A percentile compares a stretch with the other conserved stretches of the same genome.
Conservation (phyloP, 1,140 invertebrate genomes). For the Paracyclopina nana region DNA sequence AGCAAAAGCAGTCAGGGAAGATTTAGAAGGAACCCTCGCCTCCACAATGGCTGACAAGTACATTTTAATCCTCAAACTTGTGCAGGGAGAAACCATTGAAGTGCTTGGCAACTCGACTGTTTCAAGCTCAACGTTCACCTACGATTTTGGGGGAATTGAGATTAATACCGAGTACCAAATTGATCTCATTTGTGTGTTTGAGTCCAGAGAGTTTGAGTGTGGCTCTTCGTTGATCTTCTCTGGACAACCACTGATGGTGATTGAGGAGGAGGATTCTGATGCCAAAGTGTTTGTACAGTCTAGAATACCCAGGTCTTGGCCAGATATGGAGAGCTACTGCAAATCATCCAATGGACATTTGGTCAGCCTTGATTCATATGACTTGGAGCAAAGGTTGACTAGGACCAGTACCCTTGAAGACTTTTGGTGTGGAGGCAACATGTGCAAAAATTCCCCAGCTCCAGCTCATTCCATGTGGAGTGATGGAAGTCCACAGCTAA, state of each 20-base stretch:
- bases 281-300: not conserved
- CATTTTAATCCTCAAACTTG: not conserved
- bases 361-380: not conserved
- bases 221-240: too few species aligned
- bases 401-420: not conserved
- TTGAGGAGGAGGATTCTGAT: not conserved
- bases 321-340: not conserved
- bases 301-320: not conserved
- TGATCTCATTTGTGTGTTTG: not conserved
- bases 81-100: not conserved
- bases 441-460: not conserved
- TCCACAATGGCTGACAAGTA: not conserved
- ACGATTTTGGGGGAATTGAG: not conserved
- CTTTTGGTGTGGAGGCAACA: not conserved
- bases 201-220: not conserved
- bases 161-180: not conserved
- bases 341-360: not conserved
- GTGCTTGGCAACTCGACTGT: not conserved
- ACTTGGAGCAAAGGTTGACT: not conserved
- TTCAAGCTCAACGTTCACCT: not conserved
- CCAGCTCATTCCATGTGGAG: constrained; percentile 1
- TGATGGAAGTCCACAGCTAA: constrained; percentile 2
- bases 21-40: not conserved
- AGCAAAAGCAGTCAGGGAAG: not conserved
- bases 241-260: not conserved